Evolutionary conservation across 2,797 vertebrate genomes (phyloP).

Genomic region (Chrosomus eos): DNA sequence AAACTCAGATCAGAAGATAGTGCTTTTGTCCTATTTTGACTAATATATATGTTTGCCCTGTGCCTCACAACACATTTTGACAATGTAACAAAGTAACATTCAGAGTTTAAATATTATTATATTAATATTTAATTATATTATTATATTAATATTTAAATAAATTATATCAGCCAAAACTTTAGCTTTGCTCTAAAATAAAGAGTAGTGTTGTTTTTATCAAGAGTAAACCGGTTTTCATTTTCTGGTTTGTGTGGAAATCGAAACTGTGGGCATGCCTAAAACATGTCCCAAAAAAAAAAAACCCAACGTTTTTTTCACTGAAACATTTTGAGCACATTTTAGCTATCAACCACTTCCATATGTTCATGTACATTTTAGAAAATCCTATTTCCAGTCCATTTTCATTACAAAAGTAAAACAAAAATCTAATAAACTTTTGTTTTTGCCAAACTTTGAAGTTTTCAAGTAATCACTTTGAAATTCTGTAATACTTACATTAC

Average conservation of each 20-base stretch:
- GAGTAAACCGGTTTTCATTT: neutral
- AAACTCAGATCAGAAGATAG: neutral
- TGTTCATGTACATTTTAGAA: neutral
- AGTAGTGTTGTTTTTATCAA: neutral
- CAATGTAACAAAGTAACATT: neutral
- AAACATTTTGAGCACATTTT: neutral
- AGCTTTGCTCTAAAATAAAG: neutral
- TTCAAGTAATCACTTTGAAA: neutral
- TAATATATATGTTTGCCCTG: neutral
- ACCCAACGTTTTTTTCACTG: too few species aligned
- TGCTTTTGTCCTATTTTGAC: neutral
- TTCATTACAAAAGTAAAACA: neutral
- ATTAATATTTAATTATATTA: neutral
- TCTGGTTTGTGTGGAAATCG: neutral
- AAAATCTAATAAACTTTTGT: neutral
- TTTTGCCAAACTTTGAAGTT: neutral
- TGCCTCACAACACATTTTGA: neutral
- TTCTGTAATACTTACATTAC: neutral
- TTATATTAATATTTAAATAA: neutral
- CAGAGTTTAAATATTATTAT: too few species aligned
- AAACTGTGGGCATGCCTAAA: conserved; percentile 1
- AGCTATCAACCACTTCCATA: neutral
- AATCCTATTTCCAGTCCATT: neutral
- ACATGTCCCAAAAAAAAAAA: too few species aligned
- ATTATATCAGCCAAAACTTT: neutral